Percentiles rank a stretch among this genome's conserved stretches.
phyloP scores from a whole-genome alignment of 2,888 invertebrate species.

The Mantis religiosa region DNA sequence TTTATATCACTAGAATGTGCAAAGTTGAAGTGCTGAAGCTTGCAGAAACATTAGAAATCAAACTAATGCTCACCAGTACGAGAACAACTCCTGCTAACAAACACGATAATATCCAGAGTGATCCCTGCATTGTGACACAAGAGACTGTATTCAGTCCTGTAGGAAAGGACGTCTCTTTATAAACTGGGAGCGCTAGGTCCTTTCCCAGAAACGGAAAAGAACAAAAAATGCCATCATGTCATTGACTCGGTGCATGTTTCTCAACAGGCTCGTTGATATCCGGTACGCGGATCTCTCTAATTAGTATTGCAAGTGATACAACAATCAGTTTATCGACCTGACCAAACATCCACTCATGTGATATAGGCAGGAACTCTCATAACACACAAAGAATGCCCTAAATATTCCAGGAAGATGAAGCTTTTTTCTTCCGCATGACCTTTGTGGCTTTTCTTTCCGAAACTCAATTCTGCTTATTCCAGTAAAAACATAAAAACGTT shows the following conservation, averaged over 20 bases:
- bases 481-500: too few species aligned
- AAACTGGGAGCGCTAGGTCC: neutral
- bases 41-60: too few species aligned
- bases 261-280: neutral
- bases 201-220: neutral
- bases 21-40: too few species aligned
- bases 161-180: neutral
- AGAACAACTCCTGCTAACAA: neutral
- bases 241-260: neutral
- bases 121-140: neutral
- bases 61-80: neutral
- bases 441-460: too few species aligned
- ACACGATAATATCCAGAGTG: neutral
- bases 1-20: too few species aligned
- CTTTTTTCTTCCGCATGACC: too few species aligned
- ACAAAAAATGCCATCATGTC: neutral
- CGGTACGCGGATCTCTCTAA: neutral
- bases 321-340: neutral
- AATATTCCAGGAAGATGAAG: too few species aligned
- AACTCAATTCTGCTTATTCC: too few species aligned
- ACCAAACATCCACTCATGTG: too few species aligned
- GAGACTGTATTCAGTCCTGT: neutral
- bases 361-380: too few species aligned
- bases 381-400: too few species aligned
- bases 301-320: neutral